These are phyloP conservation scores for Epinephelus lanceolatus DNA, from an alignment of 2,113 vertebrate genomes.

Conservation along the genomic window DNA sequence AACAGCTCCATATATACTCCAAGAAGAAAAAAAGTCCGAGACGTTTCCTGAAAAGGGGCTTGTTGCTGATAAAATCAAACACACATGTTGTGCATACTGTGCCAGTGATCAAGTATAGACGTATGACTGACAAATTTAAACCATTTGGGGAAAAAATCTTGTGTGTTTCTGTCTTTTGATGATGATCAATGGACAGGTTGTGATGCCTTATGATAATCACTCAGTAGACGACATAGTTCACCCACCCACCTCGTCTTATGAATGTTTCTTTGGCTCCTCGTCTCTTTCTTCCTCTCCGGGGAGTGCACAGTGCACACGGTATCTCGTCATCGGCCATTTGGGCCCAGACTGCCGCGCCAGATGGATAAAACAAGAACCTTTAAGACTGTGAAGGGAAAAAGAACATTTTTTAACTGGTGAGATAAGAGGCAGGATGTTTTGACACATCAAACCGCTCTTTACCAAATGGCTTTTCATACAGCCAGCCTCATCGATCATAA, in stretches of 20 bases:
- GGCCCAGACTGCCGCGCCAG: slow-evolving; percentile 74
- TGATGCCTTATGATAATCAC: slow-evolving; percentile 33
- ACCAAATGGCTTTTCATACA: slow-evolving; percentile 33
- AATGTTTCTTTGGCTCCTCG: slow-evolving; percentile 37
- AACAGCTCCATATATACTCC: slow-evolving; percentile 19
- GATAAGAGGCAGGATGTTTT: slow-evolving; percentile 52
- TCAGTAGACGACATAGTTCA: slow-evolving; percentile 35
- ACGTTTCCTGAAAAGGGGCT: slow-evolving; percentile 50
- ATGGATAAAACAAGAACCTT: slow-evolving; percentile 71
- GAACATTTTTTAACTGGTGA: slow-evolving; percentile 53
- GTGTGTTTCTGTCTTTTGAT: slow-evolving; percentile 1
- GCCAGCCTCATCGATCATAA: slow-evolving; percentile 21
- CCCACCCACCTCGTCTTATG: slow-evolving; percentile 41
- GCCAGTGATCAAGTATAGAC: slow-evolving; percentile 14
- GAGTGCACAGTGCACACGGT: slow-evolving; percentile 11
- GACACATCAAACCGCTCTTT: slow-evolving; percentile 35
- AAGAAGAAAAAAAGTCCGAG: slow-evolving; percentile 1
- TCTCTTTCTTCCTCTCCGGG: slow-evolving; percentile 2
- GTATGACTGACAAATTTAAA: slow-evolving; percentile 22
- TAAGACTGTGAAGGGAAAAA: slow-evolving; percentile 42
- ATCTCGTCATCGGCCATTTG: slow-evolving; percentile 58
- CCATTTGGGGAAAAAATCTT: slow-evolving; percentile 12
- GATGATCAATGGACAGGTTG: slow-evolving; percentile 33
- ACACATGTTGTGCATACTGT: slow-evolving; percentile 22
- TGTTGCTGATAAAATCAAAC: slow-evolving; percentile 59